Evolutionary conservation across 2,888 invertebrate species (phyloP), one percentile per base, ranked within the genome.

Genomic region (Epinotia nisella): DNA sequence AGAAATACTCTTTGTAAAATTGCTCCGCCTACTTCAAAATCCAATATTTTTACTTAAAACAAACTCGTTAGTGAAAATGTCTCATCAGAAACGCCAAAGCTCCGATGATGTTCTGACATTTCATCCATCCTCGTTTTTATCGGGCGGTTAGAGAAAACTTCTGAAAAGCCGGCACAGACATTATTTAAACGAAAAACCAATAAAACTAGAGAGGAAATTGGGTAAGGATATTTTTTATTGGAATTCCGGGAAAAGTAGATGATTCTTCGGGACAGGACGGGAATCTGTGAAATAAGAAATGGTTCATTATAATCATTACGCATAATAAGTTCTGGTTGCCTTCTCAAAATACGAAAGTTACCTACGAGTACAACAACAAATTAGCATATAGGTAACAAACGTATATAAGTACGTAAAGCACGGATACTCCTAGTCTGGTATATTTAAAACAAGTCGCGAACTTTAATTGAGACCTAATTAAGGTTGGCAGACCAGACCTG

Each of bases 161-260:
- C 15, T 39, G 10, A 15, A 58, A 58, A 35, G 17, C 17, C 59
- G 15, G 19, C 39, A 35, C 11, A 17, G 35, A 59, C n/a, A 53
- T 29, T n/a, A 35, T 19, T 55, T 51, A 29, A 39, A 49, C 51
- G 45, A 11, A 39, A 56, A 56, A 56, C 15, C 53, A 66, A 41
- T 66, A 41, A 66, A 56, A 66, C 41, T 24, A 66, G 17, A 10
- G 24, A 24, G 66, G 66, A 66, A 66, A 66, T 41, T 56, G 66
- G 55, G 21, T 66, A 39, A 41, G 55, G 55, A 65, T 66, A 56
- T 7, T 35, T 66, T 66, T 66, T 66, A 56, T 61, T 66, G 35
- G 41, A 24, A 56, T 55, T 66, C 55, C 66, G 41, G 55, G 56
- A 19, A 17, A 41, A 4, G 29, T 35, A 35, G 39, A 19, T 17